Evolutionary conservation across 1,140 invertebrate species (phyloP), one percentile per base, ranked within the genome.

Genomic region (Macrobrachium nipponense): DNA sequence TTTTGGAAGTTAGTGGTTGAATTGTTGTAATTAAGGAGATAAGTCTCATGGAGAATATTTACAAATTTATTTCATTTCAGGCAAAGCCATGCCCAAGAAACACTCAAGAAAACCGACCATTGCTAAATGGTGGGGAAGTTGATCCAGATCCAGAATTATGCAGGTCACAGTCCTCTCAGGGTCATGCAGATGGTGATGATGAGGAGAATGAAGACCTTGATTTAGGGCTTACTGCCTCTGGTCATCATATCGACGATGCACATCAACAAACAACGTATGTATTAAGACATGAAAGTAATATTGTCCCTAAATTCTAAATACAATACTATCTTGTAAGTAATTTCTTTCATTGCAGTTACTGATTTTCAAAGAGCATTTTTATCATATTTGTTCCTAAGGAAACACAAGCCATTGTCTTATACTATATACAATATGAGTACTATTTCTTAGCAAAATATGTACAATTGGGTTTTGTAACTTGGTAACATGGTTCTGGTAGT

Each of bases 201-300:
- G 64, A 79, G 36, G 78, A 17, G 12, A 61, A 80, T 10, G 66
- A 68, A 7, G 68, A 82, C 58, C 82, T 83, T 17, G 61, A 84
- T 36, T 62, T 62, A 61, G 86, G 88, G 11, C 86, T 87, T 73
- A 87, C 81, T 23, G 88, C 86, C 3, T 89, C 88, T 7, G 84
- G 84, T 51, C 88, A 89, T 60, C 86, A 89, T 60, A 83, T 89
- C 68, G 82, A 87, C 61, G 66, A 83, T 44, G 70, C 70, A 7
- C n/a, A 86, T 20, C 81, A 87, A 58, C 82, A 89, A 51, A 87
- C 88, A 7, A 87, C 86, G 86, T 83, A 75, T 61, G 86, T 78
- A 43, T 82, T 12, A 36, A 36, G 20, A 51, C 2, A 10, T 73
- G 15, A 70, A 72, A 4, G 44, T 15, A 5, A n/a, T n/a, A n/a